Base-by-base conservation (phyloP, 2,888 invertebrate genomes). In the Ctena decussata region DNA sequence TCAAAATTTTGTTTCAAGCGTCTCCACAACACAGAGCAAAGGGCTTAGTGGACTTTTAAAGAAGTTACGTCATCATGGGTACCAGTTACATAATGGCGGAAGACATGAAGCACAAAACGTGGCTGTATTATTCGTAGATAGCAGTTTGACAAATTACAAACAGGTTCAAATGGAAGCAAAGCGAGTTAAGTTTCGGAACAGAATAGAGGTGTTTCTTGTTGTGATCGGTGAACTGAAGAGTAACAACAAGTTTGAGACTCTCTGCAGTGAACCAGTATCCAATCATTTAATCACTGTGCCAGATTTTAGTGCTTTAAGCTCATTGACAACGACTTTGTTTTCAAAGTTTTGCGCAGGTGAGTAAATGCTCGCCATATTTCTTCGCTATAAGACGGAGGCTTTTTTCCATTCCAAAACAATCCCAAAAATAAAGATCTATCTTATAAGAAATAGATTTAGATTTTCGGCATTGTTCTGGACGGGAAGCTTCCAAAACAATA, bases 41-140 rank as follows among this genome's bases (percentile, higher is more conserved):
- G 65, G 72, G 1, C 49, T 87, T 0, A 70, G 78, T 15, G 21
- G 27, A 3, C 53, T 87, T n/a, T 35, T 87, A 8, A 53, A 60
- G 32, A 72, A 81, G 15, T 21, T 76, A 15, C 77, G 82, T 18
- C 60, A 41, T 0, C 39, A 72, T 24, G 70, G 77, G 0, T 80
- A 83, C 46, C 32, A 24, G 12, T 11, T 24, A 15, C n/a, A 78
- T 39, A 83, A 85, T 69, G 89, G 87, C 30, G 84, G 76, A 1
- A 69, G 89, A 24, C 12, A 49, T 21, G 41, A 76, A 5, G 84
- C 87, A 1, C 70, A 49, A 32, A 86, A 84, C 12, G 75, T 86
- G 0, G 87, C 82, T 0, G 81, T 90, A 37, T 49, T 86, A 0
- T 75, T 90, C 18, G 57, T 89, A 8, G 88, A 88, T 41, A 83